Evolutionary conservation across 1,140 invertebrate species (phyloP).

Genomic region (Drosophila littoralis): DNA sequence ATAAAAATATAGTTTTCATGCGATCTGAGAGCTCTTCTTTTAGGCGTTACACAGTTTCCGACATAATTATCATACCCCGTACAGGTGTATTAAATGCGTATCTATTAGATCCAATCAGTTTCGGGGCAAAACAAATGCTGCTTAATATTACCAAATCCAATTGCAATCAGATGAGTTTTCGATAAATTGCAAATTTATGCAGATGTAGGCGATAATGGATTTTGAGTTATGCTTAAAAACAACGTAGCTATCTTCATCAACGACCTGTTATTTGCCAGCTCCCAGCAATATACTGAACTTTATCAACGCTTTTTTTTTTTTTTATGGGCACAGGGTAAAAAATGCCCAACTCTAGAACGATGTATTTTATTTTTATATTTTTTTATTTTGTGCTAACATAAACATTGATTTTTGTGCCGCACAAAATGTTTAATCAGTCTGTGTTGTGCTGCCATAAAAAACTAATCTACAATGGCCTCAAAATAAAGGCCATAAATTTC

Average conservation of each 20-base stretch:
- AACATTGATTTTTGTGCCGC: slow-evolving; percentile 40
- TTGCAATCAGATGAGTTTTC: slow-evolving; percentile 6
- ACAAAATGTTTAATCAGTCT: slow-evolving; percentile 68
- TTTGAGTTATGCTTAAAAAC: slow-evolving; percentile 1
- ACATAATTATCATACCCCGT: too few species aligned
- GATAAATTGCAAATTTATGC: slow-evolving; percentile 11
- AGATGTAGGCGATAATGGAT: slow-evolving; percentile 1
- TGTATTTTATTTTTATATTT: neutral
- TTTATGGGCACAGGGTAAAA: neutral
- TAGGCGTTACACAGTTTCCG: too few species aligned
- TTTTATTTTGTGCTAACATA: slow-evolving; percentile 12
- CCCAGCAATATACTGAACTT: neutral
- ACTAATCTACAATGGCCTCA: slow-evolving; percentile 62
- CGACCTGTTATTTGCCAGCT: neutral
- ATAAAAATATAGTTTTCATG: too few species aligned
- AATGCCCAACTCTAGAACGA: neutral
- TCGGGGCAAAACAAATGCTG: neutral
- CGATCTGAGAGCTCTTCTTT: too few species aligned
- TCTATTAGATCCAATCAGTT: too few species aligned
- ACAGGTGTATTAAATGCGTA: too few species aligned
- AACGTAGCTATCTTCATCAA: neutral
- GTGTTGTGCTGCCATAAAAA: slow-evolving; percentile 60
- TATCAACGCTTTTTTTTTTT: neutral
- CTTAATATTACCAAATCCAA: neutral
- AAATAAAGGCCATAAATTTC: slow-evolving; percentile 73